These are phyloP conservation scores for Vicugna pacos DNA, from an alignment of 2,113 vertebrate genomes.

Conservation along the genomic window DNA sequence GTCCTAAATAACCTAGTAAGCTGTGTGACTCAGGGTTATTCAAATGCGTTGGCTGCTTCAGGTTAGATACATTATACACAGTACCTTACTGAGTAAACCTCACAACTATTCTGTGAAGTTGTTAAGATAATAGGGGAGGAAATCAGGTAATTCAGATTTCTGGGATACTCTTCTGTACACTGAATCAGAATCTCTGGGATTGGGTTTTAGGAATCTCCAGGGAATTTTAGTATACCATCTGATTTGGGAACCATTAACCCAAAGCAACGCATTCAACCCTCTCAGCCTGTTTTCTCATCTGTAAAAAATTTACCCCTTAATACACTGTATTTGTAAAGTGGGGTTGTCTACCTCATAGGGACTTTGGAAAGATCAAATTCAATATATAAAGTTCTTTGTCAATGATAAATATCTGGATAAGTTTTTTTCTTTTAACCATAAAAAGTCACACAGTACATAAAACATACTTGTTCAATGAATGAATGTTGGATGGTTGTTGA, in stretches of 20 bases:
- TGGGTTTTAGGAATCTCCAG: neutral
- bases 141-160: constrained; percentile 38
- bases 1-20: neutral
- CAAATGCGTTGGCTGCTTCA: neutral
- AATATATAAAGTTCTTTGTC: constrained; percentile 43
- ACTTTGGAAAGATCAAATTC: constrained; percentile 67
- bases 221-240: constrained; percentile 3
- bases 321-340: constrained; percentile 7
- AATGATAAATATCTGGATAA: neutral
- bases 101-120: neutral
- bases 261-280: neutral
- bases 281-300: constrained; percentile 1
- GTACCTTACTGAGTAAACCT: neutral
- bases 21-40: neutral
- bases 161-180: neutral
- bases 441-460: neutral
- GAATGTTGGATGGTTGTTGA: constrained; percentile 19
- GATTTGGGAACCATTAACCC: neutral
- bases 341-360: neutral
- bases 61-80: neutral
- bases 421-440: constrained; percentile 8
- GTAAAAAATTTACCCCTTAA: constrained; percentile 13
- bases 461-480: neutral
- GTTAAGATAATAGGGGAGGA: neutral
- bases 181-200: neutral